phyloP scores from a whole-genome alignment of 2,113 vertebrate genomes.

The Hipposideros armiger region DNA sequence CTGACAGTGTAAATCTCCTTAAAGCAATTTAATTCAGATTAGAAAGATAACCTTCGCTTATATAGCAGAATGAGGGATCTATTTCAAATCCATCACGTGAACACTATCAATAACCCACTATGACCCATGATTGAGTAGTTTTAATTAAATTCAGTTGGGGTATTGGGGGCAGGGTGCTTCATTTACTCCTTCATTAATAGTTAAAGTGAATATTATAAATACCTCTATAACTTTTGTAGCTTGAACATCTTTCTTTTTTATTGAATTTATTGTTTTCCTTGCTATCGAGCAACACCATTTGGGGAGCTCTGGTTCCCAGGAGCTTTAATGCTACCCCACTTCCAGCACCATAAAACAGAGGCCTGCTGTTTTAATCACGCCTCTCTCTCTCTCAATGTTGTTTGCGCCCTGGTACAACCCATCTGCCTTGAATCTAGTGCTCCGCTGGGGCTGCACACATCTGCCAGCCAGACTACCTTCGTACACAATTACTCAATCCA shows the following conservation, averaged over 20 bases:
- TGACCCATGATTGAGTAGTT: conserved; percentile 76
- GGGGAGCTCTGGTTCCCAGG: conserved; percentile 81
- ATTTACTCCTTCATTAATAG: conserved; percentile 55
- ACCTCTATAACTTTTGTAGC: conserved; percentile 63
- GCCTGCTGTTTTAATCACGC: conserved; percentile 90
- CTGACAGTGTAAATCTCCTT: conserved; percentile 82
- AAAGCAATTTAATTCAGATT: conserved; percentile 85
- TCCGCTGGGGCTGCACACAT: conserved; percentile 91
- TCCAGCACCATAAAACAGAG: conserved; percentile 83
- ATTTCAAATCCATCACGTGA: conserved; percentile 84
- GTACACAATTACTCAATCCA: conserved; percentile 92
- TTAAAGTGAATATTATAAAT: conserved; percentile 56
- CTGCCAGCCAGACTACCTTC: conserved; percentile 92
- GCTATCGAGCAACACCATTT: conserved; percentile 64
- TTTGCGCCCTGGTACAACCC: conserved; percentile 90
- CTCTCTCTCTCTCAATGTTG: conserved; percentile 87
- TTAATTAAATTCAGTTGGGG: conserved; percentile 76
- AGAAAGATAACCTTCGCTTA: conserved; percentile 82
- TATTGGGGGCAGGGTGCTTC: conserved; percentile 56
- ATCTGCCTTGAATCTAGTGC: conserved; percentile 89
- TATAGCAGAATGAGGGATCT: conserved; percentile 77
- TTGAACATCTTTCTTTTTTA: conserved; percentile 72
- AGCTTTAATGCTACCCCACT: conserved; percentile 82
- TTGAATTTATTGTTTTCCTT: conserved; percentile 76
- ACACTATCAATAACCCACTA: conserved; percentile 73